Evolutionary conservation across 2,888 invertebrate species (phyloP).

Genomic region (Hyposoter didymator): DNA sequence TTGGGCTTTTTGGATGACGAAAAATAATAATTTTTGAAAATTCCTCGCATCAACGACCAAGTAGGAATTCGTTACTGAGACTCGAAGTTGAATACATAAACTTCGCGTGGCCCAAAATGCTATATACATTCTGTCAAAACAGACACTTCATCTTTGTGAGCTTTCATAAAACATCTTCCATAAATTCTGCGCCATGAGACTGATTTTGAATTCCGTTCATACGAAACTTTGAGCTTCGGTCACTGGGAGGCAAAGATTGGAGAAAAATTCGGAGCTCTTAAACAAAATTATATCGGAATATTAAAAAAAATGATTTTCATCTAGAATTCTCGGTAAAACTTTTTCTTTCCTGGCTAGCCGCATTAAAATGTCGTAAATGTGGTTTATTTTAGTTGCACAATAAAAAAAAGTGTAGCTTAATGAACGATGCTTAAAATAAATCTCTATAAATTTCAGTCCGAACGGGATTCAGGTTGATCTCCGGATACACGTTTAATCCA

Average conservation of each 20-base stretch:
- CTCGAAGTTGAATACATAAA: conserved; percentile 30
- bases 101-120: conserved; percentile 25
- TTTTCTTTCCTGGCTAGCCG: neutral
- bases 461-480: conserved; percentile 11
- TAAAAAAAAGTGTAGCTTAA: conserved; percentile 19
- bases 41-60: neutral
- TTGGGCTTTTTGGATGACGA: neutral
- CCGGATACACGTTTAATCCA: conserved; percentile 2
- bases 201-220: neutral
- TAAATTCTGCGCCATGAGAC: conserved; percentile 14
- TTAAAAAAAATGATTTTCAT: neutral
- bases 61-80: conserved; percentile 1
- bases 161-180: conserved; percentile 26
- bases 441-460: conserved; percentile 45
- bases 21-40: conserved; percentile 5
- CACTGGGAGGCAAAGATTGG: no score
- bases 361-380: neutral
- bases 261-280: neutral
- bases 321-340: neutral
- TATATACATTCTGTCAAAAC: conserved; percentile 40
- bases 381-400: conserved; percentile 38
- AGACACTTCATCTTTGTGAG: conserved; percentile 18
- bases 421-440: conserved; percentile 48
- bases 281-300: neutral
- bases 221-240: neutral